Evolutionary conservation across 1,140 invertebrate species (phyloP), one percentile per base, ranked within the genome.

Genomic region (Zaprionus davidi): DNA sequence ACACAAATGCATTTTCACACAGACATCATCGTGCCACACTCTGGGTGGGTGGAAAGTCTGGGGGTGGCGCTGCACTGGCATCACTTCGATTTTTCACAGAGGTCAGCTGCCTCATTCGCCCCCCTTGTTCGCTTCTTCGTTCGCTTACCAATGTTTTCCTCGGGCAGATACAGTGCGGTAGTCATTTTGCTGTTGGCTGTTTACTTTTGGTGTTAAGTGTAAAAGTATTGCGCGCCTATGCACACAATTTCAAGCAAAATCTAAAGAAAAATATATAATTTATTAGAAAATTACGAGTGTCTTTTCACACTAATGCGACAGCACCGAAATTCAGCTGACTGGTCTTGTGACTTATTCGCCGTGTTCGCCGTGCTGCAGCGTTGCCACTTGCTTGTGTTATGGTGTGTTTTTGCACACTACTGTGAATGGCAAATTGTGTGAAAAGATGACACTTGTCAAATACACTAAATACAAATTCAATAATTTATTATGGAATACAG

Each of bases 131-230:
- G 4, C 55, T 55, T 34, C 56, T 68, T 26, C n/a, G 3, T 69
- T 20, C 24, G 76, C 94, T 95, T 94, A 97, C 96, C 96, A 83
- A 96, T 96, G 94, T 97, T 97, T 80, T 97, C 96, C 82, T 97
- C 96, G 66, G 96, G 96, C 78, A 97, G 95, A 90, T 96, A 95
- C 81, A 96, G 95, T 74, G 96, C 95, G 81, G 93, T 93, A 92
- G 94, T 93, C 94, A 95, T 95, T 93, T 93, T 94, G 93, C 90
- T 46, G 41, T 17, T 92, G 92, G 92, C 60, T 90, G 68, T 76
- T 73, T 67, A 38, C 46, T 36, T 70, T 66, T 85, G 76, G 41
- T 80, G 79, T 58, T 36, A 46, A 28, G 57, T 74, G 51, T 55
- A 62, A 67, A 49, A 12, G 44, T 76, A 60, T 71, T 77, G 74